A percentile compares a stretch with the other conserved stretches of the same genome.
Evolutionary conservation across 2,797 vertebrate species (phyloP).

Genomic region (Trachops cirrhosus): DNA sequence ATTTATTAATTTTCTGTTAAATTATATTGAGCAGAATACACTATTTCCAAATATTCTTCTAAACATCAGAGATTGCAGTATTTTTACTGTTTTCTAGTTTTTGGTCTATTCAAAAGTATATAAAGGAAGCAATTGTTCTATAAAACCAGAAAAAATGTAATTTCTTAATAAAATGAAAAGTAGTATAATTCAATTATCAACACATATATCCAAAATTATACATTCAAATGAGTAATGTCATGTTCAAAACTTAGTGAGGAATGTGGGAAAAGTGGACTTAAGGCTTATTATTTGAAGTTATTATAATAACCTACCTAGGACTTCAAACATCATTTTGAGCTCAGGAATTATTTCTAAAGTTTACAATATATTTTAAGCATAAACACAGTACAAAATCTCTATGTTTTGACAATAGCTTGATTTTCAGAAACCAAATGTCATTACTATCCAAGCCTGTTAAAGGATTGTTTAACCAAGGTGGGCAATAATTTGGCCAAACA

Average conservation of each 20-base stretch:
- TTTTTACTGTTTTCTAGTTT: constrained; percentile 26
- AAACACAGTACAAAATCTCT: not conserved
- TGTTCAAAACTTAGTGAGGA: not conserved
- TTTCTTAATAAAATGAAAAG: constrained; percentile 26
- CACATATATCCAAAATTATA: constrained; percentile 20
- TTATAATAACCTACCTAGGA: not conserved
- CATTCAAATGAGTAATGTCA: constrained; percentile 15
- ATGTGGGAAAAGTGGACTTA: not conserved
- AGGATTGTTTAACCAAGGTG: not conserved
- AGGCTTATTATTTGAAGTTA: not conserved
- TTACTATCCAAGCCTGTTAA: not conserved
- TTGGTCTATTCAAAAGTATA: not conserved
- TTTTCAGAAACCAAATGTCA: not conserved
- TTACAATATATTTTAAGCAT: constrained; percentile 1
- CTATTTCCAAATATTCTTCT: not conserved
- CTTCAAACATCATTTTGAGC: not conserved
- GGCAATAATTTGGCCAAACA: not conserved
- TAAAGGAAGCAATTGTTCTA: constrained; percentile 12
- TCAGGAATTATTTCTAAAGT: not conserved
- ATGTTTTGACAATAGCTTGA: not conserved
- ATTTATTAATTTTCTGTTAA: constrained; percentile 42
- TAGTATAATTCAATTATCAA: constrained; percentile 31
- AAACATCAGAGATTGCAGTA: not conserved
- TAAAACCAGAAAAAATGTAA: not conserved
- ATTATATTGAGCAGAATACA: constrained; percentile 9